These are phyloP conservation scores for Sylvicola fuscatus DNA, from an alignment of 2,888 invertebrate species.

Conservation along the genomic window DNA sequence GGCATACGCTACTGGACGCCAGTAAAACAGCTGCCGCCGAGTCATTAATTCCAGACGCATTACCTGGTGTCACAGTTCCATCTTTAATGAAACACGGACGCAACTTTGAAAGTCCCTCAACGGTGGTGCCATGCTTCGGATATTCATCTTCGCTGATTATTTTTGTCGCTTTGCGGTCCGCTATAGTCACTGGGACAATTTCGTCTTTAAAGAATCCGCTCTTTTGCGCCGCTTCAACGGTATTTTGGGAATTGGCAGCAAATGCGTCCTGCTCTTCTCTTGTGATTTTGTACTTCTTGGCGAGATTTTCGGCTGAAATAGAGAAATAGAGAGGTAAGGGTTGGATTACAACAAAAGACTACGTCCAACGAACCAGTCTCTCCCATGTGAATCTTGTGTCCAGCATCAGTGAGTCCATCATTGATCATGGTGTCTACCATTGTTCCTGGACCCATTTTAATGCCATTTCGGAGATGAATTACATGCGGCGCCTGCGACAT, in stretches of 20 bases:
- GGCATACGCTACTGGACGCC: conserved; percentile 37
- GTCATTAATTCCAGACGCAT: conserved; percentile 67
- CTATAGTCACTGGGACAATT: conserved; percentile 42
- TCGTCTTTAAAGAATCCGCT: conserved; percentile 45
- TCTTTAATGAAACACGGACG: conserved; percentile 40
- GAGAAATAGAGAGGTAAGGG: not conserved
- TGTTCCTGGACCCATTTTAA: conserved; percentile 41
- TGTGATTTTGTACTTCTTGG: conserved; percentile 38
- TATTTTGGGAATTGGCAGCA: conserved; percentile 45
- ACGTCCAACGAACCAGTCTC: conserved; percentile 37
- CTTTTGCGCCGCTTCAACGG: conserved; percentile 36
- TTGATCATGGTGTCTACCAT: conserved; percentile 42
- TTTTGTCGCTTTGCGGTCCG: conserved; percentile 25
- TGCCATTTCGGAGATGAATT: conserved; percentile 35
- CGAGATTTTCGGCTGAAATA: conserved; percentile 50
- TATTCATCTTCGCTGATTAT: conserved; percentile 43
- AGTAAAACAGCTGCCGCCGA: conserved; percentile 74
- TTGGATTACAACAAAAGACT: no score
- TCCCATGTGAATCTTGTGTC: conserved; percentile 57
- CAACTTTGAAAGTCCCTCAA: conserved; percentile 37
- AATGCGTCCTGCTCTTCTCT: conserved; percentile 49
- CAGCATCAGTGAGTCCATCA: conserved; percentile 59
- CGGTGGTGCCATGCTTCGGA: conserved; percentile 37
- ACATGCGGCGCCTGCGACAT: conserved; percentile 61
- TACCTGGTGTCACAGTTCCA: conserved; percentile 57